Base-by-base conservation (phyloP, 2,797 vertebrate species). In the Ptychadena robeensis region DNA sequence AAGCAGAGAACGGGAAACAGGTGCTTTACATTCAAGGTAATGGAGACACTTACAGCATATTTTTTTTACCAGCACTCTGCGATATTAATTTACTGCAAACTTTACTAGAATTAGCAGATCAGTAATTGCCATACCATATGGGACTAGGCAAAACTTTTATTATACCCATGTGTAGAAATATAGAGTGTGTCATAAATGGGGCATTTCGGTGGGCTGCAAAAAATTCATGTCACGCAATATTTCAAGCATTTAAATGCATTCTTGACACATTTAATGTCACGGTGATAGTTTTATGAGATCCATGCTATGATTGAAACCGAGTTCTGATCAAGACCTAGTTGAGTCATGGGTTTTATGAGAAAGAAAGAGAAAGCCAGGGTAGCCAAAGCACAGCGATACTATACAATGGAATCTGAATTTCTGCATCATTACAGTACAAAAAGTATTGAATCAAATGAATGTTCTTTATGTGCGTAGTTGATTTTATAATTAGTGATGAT, bases 241-340 rank as follows among this genome's bases (percentile, higher is more conserved):
- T 80, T 85, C 82, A 85, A 37, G 78, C 61, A 85, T 85, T 85
- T 85, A 80, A 85, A 85, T 85, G 82, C 77, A 72, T 85, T 85
- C 82, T 80, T 85, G 82, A 85, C 82, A 85, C 71, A 70, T 85
- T 85, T 85, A 85, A 80, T 85, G 82, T 80, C 37, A 85, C 48
- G 72, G 48, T 85, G 82, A 85, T 85, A 85, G 82, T 70, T 85
- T 85, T 85, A 85, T 85, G 53, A 48, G 71, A 85, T 80, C 78
- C 53, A 80, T 53, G 71, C 66, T 80, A 85, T 85, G 82, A 85
- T 76, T 80, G 78, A 80, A 76, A 85, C 77, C 65, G 82, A 69
- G 71, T 70, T 78, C 53, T 85, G 82, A 80, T 75, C 72, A 70
- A 34, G 66, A 64, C 64, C 65, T 61, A 68, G 69, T 66, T 77